These are phyloP conservation scores for Laticauda colubrina DNA, from an alignment of 2,113 vertebrate genomes.

Conservation along the genomic window DNA sequence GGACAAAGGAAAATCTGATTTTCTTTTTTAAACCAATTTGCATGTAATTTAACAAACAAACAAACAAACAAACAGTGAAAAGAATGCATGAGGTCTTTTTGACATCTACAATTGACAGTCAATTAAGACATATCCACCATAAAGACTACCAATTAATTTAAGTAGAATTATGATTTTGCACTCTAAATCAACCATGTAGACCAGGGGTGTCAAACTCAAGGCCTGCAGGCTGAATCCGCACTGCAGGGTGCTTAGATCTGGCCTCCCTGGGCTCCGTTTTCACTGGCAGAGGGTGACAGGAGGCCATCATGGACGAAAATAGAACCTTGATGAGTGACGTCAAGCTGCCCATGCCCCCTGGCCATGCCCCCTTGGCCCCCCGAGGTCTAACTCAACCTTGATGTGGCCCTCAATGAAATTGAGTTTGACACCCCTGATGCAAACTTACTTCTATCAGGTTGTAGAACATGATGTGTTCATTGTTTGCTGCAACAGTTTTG, in stretches of 20 bases:
- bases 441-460: constrained; percentile 82
- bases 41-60: not conserved
- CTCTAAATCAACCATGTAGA: not conserved
- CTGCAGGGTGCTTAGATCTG: no score
- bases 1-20: not conserved
- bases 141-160: not conserved
- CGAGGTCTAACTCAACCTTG: no score
- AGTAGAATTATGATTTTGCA: not conserved
- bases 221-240: no score
- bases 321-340: no score
- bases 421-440: not conserved
- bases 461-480: constrained; percentile 80
- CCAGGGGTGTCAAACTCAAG: no score
- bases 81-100: fast-evolving
- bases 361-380: no score
- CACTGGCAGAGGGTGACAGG: no score
- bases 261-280: no score
- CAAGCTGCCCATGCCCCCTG: no score
- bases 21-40: not conserved
- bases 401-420: no score
- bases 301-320: no score
- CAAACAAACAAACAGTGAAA: not conserved
- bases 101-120: no score
- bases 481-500: constrained; percentile 71
- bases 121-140: not conserved